Evolutionary conservation across 2,888 invertebrate genomes (phyloP).

Genomic region (Heterodera filipjevi): DNA sequence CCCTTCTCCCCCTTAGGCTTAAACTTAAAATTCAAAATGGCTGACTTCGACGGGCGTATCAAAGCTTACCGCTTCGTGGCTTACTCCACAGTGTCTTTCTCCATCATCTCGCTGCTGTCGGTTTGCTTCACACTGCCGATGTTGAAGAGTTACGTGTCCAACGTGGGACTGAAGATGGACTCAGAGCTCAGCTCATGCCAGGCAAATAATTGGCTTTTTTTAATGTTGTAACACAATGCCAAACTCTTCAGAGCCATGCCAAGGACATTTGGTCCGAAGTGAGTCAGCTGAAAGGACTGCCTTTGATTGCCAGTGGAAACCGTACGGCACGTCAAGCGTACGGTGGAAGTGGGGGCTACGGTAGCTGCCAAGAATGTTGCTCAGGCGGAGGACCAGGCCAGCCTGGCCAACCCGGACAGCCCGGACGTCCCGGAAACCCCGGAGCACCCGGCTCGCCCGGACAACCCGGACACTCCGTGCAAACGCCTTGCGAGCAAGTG

Average conservation of each 20-base stretch:
- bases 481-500: conserved; percentile 55
- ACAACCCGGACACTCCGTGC: conserved; percentile 55
- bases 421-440: conserved; percentile 60
- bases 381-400: conserved; percentile 49
- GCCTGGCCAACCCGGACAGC: conserved; percentile 41
- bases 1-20: not conserved
- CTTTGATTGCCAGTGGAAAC: conserved; percentile 47
- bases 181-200: conserved; percentile 27
- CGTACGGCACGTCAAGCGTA: conserved; percentile 58
- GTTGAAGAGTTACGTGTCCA: conserved; percentile 30
- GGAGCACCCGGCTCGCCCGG: conserved; percentile 62
- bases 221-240: not conserved
- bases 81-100: conserved; percentile 30
- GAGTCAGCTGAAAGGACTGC: conserved; percentile 54
- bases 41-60: conserved; percentile 25
- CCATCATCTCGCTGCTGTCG: conserved; percentile 31
- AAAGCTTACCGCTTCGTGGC: conserved; percentile 32
- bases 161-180: conserved; percentile 30
- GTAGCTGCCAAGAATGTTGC: conserved; percentile 50
- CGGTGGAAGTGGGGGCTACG: conserved; percentile 38
- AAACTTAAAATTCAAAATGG: conserved; percentile 22
- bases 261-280: conserved; percentile 64
- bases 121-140: conserved; percentile 34
- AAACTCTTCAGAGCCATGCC: conserved; percentile 49
- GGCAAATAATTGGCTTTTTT: not conserved